Base-by-base conservation (phyloP, 2,888 invertebrate species). In the Synanthedon andrenaeformis region DNA sequence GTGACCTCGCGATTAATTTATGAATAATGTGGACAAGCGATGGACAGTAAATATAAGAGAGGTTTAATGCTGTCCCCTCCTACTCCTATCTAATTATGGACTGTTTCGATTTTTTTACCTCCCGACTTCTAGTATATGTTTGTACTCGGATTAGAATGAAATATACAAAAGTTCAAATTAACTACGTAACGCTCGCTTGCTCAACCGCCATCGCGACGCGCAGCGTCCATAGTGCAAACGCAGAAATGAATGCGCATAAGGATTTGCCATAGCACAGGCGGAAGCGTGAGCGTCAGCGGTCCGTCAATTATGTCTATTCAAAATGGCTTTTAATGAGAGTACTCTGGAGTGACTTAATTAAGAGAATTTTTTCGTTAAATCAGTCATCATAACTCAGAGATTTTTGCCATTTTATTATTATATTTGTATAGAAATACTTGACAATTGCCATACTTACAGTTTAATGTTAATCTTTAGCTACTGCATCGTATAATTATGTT, bases 1-100 rank as follows among this genome's bases (percentile, higher is more conserved):
- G 50, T 45, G 54, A 52, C 52, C 71, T 79, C 74, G 76, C 77
- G 68, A 63, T 45, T 45, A 45, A 23, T 56, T 55, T 57, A 51
- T 54, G 53, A 50, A 53, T 53, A 54, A 49, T 42, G 50, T 51
- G 23, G 19, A 19, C 8, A 49, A 49, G 55, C 54, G 55, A 23
- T 54, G 45, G 49, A 55, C 55, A 55, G 10, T 53, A 52, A 52
- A 55, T 54, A 51, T 49, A 42, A 54, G 51, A 54, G 48, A 51
- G 48, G 13, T 49, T 5, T 49, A 10, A 17, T 6, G 52, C 52
- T 51, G 56, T 54, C 55, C 51, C 52, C 54, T 56, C 50, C 53
- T 35, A 55, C 52, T 23, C 51, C 53, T 53, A 51, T 41, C 13
- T 35, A 12, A 52, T 45, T 52, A 53, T 41, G 55, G 53, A 55